Evolutionary conservation across 1,140 invertebrate species (phyloP), one percentile per base, ranked within the genome.

Genomic region (Chironomus tepperi): DNA sequence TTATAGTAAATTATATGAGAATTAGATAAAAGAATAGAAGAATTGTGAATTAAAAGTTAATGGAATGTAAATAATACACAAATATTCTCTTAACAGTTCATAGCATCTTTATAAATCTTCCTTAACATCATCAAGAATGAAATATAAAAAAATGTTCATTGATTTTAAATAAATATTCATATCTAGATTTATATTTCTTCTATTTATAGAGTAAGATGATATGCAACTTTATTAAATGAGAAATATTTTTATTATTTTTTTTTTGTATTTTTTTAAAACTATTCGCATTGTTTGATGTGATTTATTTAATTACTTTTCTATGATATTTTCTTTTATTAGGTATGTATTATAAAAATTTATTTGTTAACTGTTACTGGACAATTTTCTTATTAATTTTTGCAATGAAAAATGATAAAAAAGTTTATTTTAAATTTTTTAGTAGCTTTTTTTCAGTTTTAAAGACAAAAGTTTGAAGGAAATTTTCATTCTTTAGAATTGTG

Each of bases 321-420:
- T n/a, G 47, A 57, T 57, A 57, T n/a, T 12, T 9, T 47, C 43
- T 47, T 47, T 47, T 12, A n/a, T 57, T 57, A n/a, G 24, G 24
- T 34, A 57, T 57, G 47, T n/a, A 57, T 57, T 57, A n/a, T 57
- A 57, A 57, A 57, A 57, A 15, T 57, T 57, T n/a, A 57, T 57
- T n/a, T 57, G 47, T 57, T 57, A 57, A 57, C 47, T 57, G 12
- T 57, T 57, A 57, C 47, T 57, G 47, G 47, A n/a, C 47, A 57
- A 57, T 57, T 57, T 57, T 57, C n/a, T 57, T n/a, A 57, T 34
- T 12, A 57, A 57, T 57, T 57, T 57, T 57, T 57, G 47, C 47
- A 57, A 57, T 57, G 47, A 57, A 12, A n/a, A 57, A 57, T n/a
- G 12, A 57, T n/a, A n/a, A 57, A 57, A 34, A 34, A 34, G 24